Percentiles rank a stretch among this genome's conserved stretches.
Conservation (phyloP, 2,113 vertebrate genomes). For the Isurus oxyrinchus region DNA sequence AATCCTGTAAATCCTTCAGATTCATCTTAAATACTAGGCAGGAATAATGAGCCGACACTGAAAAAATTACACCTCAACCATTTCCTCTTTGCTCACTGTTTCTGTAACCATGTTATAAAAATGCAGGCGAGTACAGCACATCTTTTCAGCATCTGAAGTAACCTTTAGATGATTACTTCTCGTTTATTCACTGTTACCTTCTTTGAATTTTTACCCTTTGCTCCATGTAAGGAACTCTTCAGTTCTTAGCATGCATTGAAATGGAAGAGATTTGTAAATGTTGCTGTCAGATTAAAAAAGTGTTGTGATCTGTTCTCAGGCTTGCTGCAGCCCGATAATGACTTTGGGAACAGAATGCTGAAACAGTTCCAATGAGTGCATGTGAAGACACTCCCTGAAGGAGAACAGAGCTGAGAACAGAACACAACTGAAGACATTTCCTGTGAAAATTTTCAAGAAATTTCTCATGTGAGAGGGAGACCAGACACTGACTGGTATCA, state of each 20-base stretch:
- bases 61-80: slow-evolving; percentile 29
- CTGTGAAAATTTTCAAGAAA: slow-evolving; percentile 29
- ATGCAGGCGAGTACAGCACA: neutral
- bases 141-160: slow-evolving; percentile 7
- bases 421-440: slow-evolving; percentile 26
- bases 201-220: neutral
- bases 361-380: slow-evolving; percentile 33
- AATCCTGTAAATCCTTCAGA: neutral
- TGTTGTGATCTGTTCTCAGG: slow-evolving; percentile 5
- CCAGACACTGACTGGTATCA: slow-evolving; percentile 1
- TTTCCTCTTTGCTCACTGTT: neutral
- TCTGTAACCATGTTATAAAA: neutral
- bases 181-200: slow-evolving; percentile 34
- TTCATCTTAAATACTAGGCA: neutral
- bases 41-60: neutral
- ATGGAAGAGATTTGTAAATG: slow-evolving; percentile 25
- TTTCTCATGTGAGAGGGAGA: slow-evolving; percentile 1
- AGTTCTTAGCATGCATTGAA: slow-evolving; percentile 16
- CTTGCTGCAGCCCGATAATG: slow-evolving; percentile 17
- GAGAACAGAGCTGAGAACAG: slow-evolving; percentile 32
- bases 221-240: neutral
- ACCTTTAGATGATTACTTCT: slow-evolving; percentile 29
- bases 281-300: neutral
- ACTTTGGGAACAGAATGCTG: slow-evolving; percentile 31
- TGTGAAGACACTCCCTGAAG: slow-evolving; percentile 32